Evolutionary conservation across 2,888 invertebrate genomes (phyloP).

Genomic region (Hyposoter dolosus): DNA sequence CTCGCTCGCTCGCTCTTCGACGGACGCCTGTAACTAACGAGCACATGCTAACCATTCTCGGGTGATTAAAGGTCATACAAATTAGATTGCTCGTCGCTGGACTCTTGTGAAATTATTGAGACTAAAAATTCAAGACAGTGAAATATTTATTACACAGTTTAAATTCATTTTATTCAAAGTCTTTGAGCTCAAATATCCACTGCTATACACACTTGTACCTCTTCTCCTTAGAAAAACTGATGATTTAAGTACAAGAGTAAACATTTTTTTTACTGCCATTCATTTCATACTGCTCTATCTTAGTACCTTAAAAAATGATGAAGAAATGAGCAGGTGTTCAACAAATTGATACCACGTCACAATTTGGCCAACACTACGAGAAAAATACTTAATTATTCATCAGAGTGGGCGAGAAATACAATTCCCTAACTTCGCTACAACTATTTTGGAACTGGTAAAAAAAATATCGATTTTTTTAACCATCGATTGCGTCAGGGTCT

Average conservation of each 20-base stretch:
- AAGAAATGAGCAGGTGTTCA: background rate
- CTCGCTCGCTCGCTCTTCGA: slow-evolving; percentile 66
- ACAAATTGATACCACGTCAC: too few relatives aligned
- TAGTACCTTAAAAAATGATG: background rate
- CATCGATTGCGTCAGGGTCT: too few relatives aligned
- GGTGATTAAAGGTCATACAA: slow-evolving; percentile 57
- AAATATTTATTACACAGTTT: background rate
- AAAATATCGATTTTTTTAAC: too few relatives aligned
- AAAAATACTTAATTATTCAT: too few relatives aligned
- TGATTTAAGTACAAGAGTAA: too few relatives aligned
- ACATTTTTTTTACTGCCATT: background rate
- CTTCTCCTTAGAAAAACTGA: too few relatives aligned
- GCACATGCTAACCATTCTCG: slow-evolving; percentile 64
- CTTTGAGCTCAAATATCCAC: background rate
- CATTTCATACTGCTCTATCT: background rate
- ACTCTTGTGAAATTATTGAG: slow-evolving; percentile 26
- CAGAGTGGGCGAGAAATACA: too few relatives aligned
- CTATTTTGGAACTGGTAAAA: too few relatives aligned
- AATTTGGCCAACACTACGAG: too few relatives aligned
- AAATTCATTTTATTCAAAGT: background rate
- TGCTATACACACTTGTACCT: background rate
- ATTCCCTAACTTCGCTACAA: too few relatives aligned
- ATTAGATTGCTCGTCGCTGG: slow-evolving; percentile 42
- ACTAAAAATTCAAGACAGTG: background rate
- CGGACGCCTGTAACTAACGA: slow-evolving; percentile 75